Base-by-base conservation (phyloP, 2,113 vertebrate species). In the Hystrix cristata region DNA sequence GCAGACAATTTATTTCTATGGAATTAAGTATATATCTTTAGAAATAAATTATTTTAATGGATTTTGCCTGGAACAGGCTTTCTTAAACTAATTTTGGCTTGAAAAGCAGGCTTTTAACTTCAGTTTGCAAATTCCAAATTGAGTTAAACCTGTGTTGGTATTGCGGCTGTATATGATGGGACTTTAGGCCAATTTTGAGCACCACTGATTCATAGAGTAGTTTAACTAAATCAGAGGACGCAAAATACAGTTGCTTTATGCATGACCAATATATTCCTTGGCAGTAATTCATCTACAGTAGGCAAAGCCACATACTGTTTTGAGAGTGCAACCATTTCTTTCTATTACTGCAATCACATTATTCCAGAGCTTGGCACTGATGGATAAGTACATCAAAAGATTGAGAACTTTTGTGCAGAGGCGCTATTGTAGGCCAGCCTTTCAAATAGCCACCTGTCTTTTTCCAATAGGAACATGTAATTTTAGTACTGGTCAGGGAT, bases 131-230 rank as follows among this genome's bases (percentile, higher is more conserved):
- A 95, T 65, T 90, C 90, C 81, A 87, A 95, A 81, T 64, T 62
- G 80, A 94, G 59, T 91, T 93, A 86, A 89, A 86, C 57, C 79
- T 95, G 4, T 57, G 64, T 84, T 87, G 65, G 29, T 87, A 57
- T 86, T 82, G 34, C 91, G 55, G 57, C 80, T 96, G 10, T 81
- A 43, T 91, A 81, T 94, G 76, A 94, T 83, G 64, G 27, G 23
- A 76, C 18, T 94, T 96, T 60, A 0, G 3, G 72, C 67, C 87
- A 97, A 96, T 97, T 96, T 94, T 95, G 84, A 94, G 93, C 90
- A 96, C 84, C 94, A 92, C 76, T 96, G 90, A 94, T 90, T 96
- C 91, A 90, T 27, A 94, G 71, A 82, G 11, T 62, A 80, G 69
- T 92, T 90, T 95, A 97, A 87, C 80, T 95, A 78, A 94, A 80